A percentile compares a stretch with the other conserved stretches of the same genome.
phyloP scores from a whole-genome alignment of 2,888 invertebrate species.

The Criorhina ranunculi region DNA sequence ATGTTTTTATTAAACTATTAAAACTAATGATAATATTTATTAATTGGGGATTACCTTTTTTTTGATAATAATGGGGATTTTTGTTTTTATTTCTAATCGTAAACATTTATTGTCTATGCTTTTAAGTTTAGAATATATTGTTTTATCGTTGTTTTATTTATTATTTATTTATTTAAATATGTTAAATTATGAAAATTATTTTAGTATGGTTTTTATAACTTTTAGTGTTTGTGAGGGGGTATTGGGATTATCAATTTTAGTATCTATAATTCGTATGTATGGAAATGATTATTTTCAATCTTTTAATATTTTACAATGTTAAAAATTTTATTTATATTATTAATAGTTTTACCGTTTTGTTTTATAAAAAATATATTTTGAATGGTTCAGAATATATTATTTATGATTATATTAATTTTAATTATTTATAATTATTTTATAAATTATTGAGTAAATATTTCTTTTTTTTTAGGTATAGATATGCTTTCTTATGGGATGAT shows the following conservation, averaged over 20 bases:
- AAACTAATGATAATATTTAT: constrained; percentile 86
- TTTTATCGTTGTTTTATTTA: constrained; percentile 86
- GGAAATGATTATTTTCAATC: constrained; percentile 88
- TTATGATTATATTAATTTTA: constrained; percentile 85
- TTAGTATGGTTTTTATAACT: constrained; percentile 87
- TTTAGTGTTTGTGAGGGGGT: constrained; percentile 88
- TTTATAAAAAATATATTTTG: constrained; percentile 86
- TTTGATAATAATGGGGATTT: constrained; percentile 85
- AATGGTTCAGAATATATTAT: constrained; percentile 86
- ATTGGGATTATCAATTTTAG: constrained; percentile 87
- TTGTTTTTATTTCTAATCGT: constrained; percentile 86
- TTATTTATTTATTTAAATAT: constrained; percentile 85
- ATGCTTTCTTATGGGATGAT: constrained; percentile 86
- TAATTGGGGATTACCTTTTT: constrained; percentile 84
- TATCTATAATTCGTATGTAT: constrained; percentile 87
- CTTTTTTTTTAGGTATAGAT: constrained; percentile 84
- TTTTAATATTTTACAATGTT: constrained; percentile 87
- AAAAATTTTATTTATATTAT: constrained; percentile 85
- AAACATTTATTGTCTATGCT: constrained; percentile 87
- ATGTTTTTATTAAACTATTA: constrained; percentile 89
- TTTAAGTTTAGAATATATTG: constrained; percentile 87
- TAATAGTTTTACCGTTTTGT: constrained; percentile 86
- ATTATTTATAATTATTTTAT: constrained; percentile 83
- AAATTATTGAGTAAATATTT: constrained; percentile 83
- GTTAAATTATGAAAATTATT: constrained; percentile 85